A percentile compares a stretch with the other conserved stretches of the same genome.
Evolutionary conservation across 1,140 invertebrate species (phyloP).

Genomic region (Zaprionus nigranus): DNA sequence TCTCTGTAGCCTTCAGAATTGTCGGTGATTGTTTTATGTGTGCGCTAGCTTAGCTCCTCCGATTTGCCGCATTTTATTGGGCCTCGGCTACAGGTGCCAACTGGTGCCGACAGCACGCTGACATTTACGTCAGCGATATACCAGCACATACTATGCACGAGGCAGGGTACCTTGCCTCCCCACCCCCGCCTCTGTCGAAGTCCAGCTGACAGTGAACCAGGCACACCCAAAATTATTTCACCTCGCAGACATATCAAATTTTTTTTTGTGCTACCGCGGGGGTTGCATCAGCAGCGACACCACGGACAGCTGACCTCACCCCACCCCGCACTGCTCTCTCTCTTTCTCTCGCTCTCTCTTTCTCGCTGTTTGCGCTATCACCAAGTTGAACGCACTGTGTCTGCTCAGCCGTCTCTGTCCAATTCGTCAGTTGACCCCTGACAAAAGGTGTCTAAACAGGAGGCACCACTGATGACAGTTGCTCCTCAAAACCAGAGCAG

Average conservation of each 20-base stretch:
- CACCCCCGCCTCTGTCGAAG: background rate
- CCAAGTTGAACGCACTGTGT: conserved; percentile 64
- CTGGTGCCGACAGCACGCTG: background rate
- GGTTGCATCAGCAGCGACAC: conserved; percentile 23
- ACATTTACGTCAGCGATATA: conserved; percentile 14
- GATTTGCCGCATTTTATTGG: conserved; percentile 5
- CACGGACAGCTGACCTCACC: conserved; percentile 53
- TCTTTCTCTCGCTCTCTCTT: background rate
- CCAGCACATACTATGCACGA: background rate
- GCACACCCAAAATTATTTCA: conserved; percentile 70
- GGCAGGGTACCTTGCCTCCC: conserved; percentile 7
- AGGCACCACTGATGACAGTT: conserved; percentile 21
- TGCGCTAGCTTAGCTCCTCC: conserved; percentile 17
- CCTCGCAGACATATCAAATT: conserved; percentile 63
- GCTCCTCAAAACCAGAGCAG: conserved; percentile 25
- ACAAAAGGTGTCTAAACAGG: conserved; percentile 59
- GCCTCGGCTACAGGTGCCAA: conserved; percentile 2
- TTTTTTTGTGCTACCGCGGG: conserved; percentile 31
- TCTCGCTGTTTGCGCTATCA: background rate
- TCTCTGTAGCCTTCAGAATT: conserved; percentile 4
- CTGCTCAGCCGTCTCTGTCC: background rate
- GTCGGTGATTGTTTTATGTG: conserved; percentile 48
- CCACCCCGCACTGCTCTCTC: background rate
- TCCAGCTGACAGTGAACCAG: conserved; percentile 36
- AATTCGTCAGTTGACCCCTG: conserved; percentile 36